Base-by-base conservation (phyloP, 2,888 invertebrate species). In the Apomyelois bistriatella region DNA sequence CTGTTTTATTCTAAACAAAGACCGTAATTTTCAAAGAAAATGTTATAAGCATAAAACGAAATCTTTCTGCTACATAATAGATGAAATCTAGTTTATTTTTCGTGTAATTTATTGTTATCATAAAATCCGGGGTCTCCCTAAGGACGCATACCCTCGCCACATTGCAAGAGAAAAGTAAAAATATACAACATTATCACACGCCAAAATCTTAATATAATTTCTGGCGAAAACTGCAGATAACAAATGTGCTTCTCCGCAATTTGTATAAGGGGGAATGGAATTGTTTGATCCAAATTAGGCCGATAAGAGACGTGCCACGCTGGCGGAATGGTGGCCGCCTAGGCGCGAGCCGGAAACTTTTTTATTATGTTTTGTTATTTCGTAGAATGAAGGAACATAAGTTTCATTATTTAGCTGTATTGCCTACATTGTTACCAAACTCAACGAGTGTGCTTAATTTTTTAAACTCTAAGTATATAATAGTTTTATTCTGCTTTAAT, bases 171-270 rank as follows among this genome's bases (percentile, higher is more conserved):
- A 73, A 68, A 74, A 80, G 72, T 76, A 82, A 82, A 84, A 85
- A 82, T 81, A 79, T 74, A 81, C 77, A 81, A 76, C 76, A 79
- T 83, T 85, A 86, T 86, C 86, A 73, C 75, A 68, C 68, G 69
- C 77, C 78, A 78, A 80, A 76, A 87, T 86, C 85, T 87, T 85
- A 85, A 85, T 84, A 85, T 85, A 86, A 86, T 86, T 86, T 85
- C 83, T 82, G 72, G 70, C 73, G 70, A 82, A 85, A 83, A 85
- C 76, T 84, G 85, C 76, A 83, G 85, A 86, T 84, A 85, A 82
- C 82, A 80, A 84, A 85, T 85, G 82, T 78, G 80, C 76, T 69
- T 76, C 76, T 75, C 75, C 76, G 74, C 79, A 83, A 83, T 80
- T 84, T 82, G 81, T 81, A 72, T 74, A 65, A 69, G 72, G 76